Conservation (phyloP, 92 coral and sea anemone genomes). For the Pocillopora meandrina region DNA sequence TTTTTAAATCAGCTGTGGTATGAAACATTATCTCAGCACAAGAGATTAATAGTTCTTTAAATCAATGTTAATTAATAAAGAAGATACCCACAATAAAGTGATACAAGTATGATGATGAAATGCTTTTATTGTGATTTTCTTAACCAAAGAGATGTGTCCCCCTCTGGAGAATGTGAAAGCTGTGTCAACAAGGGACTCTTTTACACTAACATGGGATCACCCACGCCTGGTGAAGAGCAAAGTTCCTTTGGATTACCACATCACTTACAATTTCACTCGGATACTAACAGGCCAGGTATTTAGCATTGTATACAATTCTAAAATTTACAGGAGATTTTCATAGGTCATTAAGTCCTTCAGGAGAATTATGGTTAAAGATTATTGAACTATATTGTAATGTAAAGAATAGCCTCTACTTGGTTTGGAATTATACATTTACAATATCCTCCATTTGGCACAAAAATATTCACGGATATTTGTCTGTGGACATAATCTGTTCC, state of each 20-base stretch:
- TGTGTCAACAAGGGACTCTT: background rate
- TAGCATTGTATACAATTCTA: background rate
- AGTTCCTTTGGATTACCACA: background rate
- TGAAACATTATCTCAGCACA: background rate
- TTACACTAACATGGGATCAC: slow-evolving; percentile 5
- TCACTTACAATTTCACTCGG: background rate
- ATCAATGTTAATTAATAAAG: too few relatives aligned
- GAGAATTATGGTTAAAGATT: background rate
- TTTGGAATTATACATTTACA: too few relatives aligned
- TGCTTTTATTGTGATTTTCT: background rate
- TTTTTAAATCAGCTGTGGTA: background rate
- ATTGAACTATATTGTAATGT: too few relatives aligned
- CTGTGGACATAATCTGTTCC: too few relatives aligned
- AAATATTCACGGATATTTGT: too few relatives aligned
- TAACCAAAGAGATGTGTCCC: background rate
- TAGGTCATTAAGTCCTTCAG: background rate
- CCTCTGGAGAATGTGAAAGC: background rate
- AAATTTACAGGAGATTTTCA: background rate
- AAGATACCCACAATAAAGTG: background rate
- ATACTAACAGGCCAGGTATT: slow-evolving; percentile 17
- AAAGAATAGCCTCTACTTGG: too few relatives aligned
- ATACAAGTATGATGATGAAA: background rate
- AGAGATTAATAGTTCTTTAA: background rate
- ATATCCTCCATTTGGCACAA: too few relatives aligned
- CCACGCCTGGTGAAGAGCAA: background rate